These are phyloP conservation scores for Murina feae DNA, from an alignment of 2,113 vertebrate species.

Conservation along the genomic window DNA sequence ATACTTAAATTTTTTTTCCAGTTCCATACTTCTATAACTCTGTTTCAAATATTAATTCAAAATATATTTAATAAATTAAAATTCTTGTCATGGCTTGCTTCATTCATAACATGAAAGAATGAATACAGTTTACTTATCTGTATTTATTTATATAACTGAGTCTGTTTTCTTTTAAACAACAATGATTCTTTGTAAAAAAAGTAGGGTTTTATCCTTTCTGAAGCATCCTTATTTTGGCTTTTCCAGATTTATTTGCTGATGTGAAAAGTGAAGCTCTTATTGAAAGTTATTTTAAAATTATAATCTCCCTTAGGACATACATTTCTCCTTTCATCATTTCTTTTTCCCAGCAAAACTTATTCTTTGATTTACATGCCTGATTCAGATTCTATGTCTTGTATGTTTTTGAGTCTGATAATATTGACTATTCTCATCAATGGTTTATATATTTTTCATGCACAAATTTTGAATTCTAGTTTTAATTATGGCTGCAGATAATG, in stretches of 20 bases:
- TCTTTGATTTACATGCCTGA: not conserved
- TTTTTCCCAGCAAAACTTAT: not conserved
- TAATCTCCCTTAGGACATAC: not conserved
- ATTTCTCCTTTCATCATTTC: not conserved
- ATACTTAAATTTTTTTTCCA: not conserved
- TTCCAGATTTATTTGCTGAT: not conserved
- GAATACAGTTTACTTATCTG: not conserved
- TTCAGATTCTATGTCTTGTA: not conserved
- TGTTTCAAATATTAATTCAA: not conserved
- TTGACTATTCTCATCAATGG: not conserved
- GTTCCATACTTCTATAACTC: not conserved
- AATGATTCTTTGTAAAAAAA: not conserved
- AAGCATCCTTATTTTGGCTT: not conserved
- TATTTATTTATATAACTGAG: not conserved
- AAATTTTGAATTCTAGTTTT: not conserved
- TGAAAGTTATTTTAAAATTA: slow-evolving; percentile 14
- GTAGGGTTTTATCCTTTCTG: not conserved
- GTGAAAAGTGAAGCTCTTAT: not conserved
- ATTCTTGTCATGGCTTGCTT: not conserved
- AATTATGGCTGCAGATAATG: not conserved
- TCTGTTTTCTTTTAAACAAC: not conserved
- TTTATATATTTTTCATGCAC: not conserved
- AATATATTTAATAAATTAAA: not conserved
- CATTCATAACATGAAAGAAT: not conserved
- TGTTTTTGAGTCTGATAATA: not conserved